Percentiles rank a stretch among this genome's conserved stretches.
These are phyloP conservation scores for Trypoxylus dichotomus DNA, from an alignment of 1,140 invertebrate genomes.

Conservation along the genomic window DNA sequence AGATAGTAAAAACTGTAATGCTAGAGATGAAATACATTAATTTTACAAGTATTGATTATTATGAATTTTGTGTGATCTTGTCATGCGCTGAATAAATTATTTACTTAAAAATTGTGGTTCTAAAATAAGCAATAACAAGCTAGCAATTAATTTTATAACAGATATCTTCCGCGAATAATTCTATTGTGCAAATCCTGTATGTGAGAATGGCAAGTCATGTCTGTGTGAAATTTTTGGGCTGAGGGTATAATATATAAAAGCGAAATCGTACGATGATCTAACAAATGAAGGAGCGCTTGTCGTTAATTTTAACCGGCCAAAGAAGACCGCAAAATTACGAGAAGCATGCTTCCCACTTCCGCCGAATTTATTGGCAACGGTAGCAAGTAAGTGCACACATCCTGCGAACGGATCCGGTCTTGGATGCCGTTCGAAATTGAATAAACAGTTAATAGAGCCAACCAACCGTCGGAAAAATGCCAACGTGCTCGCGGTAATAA, in stretches of 20 bases:
- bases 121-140: too few relatives aligned
- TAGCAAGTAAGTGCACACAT: slow-evolving; percentile 12
- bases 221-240: neutral
- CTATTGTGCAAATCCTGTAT: too few relatives aligned
- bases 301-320: slow-evolving; percentile 30
- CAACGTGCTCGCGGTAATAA: neutral
- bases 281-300: neutral
- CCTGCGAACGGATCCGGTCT: slow-evolving; percentile 14
- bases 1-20: too few relatives aligned
- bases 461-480: neutral
- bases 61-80: too few relatives aligned
- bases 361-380: slow-evolving; percentile 30
- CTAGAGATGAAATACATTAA: too few relatives aligned
- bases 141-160: too few relatives aligned
- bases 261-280: neutral
- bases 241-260: neutral
- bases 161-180: too few relatives aligned
- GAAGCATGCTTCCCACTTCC: slow-evolving; percentile 34
- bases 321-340: slow-evolving; percentile 30
- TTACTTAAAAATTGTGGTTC: too few relatives aligned
- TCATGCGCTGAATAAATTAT: too few relatives aligned
- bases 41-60: too few relatives aligned
- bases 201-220: too few relatives aligned
- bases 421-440: slow-evolving; percentile 11
- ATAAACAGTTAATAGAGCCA: slow-evolving; percentile 9